A percentile compares a stretch with the other conserved stretches of the same genome.
phyloP scores from a whole-genome alignment of 2,888 invertebrate genomes.

The Hipparchia semele region DNA sequence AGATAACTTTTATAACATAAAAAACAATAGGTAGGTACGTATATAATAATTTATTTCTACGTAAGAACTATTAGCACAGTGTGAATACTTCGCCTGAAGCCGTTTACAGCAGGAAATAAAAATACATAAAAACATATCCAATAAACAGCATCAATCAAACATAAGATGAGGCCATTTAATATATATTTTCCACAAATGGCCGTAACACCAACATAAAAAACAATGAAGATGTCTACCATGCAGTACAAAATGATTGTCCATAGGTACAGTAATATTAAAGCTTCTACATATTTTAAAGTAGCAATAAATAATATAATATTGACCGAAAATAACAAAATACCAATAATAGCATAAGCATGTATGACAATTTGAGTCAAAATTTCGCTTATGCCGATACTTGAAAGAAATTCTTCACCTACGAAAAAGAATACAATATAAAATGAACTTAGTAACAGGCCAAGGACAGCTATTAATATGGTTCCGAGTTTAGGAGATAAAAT shows the following conservation, averaged over 20 bases:
- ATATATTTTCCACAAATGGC: slow-evolving; percentile 34
- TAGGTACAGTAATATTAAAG: slow-evolving; percentile 54
- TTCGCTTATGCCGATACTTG: slow-evolving; percentile 40
- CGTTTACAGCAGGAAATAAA: slow-evolving; percentile 58
- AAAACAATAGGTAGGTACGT: neutral
- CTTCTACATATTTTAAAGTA: slow-evolving; percentile 54
- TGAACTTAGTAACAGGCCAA: slow-evolving; percentile 51
- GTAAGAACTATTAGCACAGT: slow-evolving; percentile 54
- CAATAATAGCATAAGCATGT: slow-evolving; percentile 51
- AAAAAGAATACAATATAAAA: slow-evolving; percentile 47
- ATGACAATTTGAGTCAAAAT: slow-evolving; percentile 42
- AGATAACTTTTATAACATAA: too few relatives aligned
- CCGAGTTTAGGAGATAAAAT: slow-evolving; percentile 54
- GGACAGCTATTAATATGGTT: slow-evolving; percentile 52
- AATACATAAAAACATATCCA: slow-evolving; percentile 53
- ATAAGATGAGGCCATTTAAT: slow-evolving; percentile 39
- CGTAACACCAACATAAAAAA: slow-evolving; percentile 42
- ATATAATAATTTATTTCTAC: slow-evolving; percentile 25
- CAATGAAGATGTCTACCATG: slow-evolving; percentile 48
- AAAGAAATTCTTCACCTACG: slow-evolving; percentile 43
- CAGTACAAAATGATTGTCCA: slow-evolving; percentile 55
- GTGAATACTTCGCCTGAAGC: slow-evolving; percentile 60
- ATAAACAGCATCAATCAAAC: slow-evolving; percentile 45
- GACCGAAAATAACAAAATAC: slow-evolving; percentile 50
- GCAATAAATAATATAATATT: slow-evolving; percentile 54